Evolutionary conservation across 1,140 invertebrate genomes (phyloP), one percentile per base, ranked within the genome.

Genomic region (Camponotus floridanus): DNA sequence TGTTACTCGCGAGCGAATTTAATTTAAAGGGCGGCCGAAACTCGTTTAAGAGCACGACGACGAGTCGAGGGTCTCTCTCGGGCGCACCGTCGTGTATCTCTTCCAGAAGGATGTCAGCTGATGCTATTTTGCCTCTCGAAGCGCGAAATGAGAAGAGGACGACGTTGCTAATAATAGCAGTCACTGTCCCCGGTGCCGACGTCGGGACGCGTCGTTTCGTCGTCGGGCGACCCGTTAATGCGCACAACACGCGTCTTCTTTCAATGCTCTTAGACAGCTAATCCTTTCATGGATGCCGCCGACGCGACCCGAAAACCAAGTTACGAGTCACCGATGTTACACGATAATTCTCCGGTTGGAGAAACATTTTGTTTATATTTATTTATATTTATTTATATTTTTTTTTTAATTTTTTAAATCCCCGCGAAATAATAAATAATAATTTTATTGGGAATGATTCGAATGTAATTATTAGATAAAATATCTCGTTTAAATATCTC

Each of bases 91-190:
- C 45, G 51, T 21, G 39, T 33, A 39, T 51, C 76, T 51, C 76
- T 59, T 86, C 36, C 65, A 85, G 76, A 78, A 86, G 62, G 67
- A 86, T 87, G 85, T 89, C 88, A 87, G 89, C 79, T 85, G 86
- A 85, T 89, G 81, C 76, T 74, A 89, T 83, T 87, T 86, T 90
- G 39, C 45, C 68, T 9, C 80, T 80, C 85, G 78, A 88, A 84
- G 81, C 86, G 61, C 81, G 76, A 73, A 79, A 90, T 74, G 79
- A 90, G 83, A 79, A 87, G 88, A 90, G 84, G 76, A 88, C 81
- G 89, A 90, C 81, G 81, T 62, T 18, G 84, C 89, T 90, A 90
- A 90, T 90, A 87, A 90, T 90, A 90, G 65, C 45, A 71, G 51
- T 31, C 45, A 89, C 55, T 84, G 80, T 81, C 79, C 89, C 48